Evolutionary conservation across 2,888 invertebrate genomes (phyloP), one percentile per base, ranked within the genome.

Genomic region (Drosophila suboccidentalis): DNA sequence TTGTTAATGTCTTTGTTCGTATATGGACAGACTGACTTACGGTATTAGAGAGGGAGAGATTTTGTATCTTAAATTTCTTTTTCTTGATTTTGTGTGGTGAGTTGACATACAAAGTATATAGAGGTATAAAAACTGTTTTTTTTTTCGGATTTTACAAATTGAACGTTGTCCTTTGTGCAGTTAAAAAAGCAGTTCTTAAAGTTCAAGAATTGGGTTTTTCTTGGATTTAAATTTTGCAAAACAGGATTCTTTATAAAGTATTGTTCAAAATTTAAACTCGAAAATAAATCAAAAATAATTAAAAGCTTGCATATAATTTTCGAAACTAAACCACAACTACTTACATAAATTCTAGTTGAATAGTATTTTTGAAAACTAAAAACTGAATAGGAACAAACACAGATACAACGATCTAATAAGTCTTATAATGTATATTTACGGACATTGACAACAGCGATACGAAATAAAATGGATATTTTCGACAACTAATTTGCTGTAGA

Each of bases 71-170:
- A 17, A 68, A 55, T 47, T 65, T 58, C 44, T 49, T 39, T 62
- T 50, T 60, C 79, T 89, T 13, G 75, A 92, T 92, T 92, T 92
- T 92, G 92, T 92, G 92, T 92, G 92, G 92, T 92, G 92, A 92
- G 92, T 92, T 91, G 65, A 71, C 71, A 11, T 32, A 55, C 69
- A 66, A 49, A 61, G 60, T 63, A 55, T n/a, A 58, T 47, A 36
- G 39, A 49, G 26, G 43, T 55, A 54, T 61, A 46, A 22, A 1
- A 9, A 46, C 62, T 41, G 19, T 0, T 39, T 54, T 38, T n/a
- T n/a, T 54, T 34, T 22, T 55, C 36, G 13, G n/a, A 65, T 46
- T 19, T 41, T 26, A 26, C 32, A 17, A 50, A 53, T 38, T 43
- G 19, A 34, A 36, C 38, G 39, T 36, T 43, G 22, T 32, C n/a